Percentiles rank a stretch among this genome's conserved stretches.
These are phyloP conservation scores for Drosophila mimica DNA, from an alignment of 2,888 invertebrate species.

Conservation along the genomic window DNA sequence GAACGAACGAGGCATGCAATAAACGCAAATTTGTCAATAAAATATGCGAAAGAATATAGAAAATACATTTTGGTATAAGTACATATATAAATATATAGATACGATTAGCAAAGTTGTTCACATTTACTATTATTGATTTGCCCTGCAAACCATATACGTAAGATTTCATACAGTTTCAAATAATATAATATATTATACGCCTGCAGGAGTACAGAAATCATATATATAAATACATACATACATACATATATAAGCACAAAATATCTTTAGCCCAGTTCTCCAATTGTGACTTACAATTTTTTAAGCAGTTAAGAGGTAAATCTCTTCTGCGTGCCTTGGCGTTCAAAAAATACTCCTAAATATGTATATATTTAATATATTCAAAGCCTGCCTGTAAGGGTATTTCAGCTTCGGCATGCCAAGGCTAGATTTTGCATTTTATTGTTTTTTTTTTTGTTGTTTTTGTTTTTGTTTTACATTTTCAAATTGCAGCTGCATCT, in stretches of 20 bases:
- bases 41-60: conserved; percentile 66
- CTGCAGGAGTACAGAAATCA: neutral
- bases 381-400: conserved; percentile 4
- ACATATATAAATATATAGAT: conserved; percentile 61
- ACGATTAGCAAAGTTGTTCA: conserved; percentile 43
- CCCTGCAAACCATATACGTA: conserved; percentile 24
- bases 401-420: conserved; percentile 17
- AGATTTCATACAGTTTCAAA: conserved; percentile 1
- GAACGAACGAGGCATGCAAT: conserved; percentile 77
- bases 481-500: conserved; percentile 6
- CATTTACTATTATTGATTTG: conserved; percentile 25
- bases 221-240: neutral
- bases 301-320: neutral
- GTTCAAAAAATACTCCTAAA: neutral
- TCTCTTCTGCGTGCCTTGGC: neutral
- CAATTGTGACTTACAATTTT: neutral
- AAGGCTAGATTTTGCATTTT: neutral
- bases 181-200: neutral
- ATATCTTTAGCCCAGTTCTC: neutral
- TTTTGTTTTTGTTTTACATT: neutral
- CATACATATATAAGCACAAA: neutral
- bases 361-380: neutral
- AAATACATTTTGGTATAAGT: conserved; percentile 65
- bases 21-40: conserved; percentile 68
- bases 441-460: neutral